A percentile compares a stretch with the other conserved stretches of the same genome.
Evolutionary conservation across 1,140 invertebrate genomes (phyloP).

Genomic region (Saccostrea glomerata): DNA sequence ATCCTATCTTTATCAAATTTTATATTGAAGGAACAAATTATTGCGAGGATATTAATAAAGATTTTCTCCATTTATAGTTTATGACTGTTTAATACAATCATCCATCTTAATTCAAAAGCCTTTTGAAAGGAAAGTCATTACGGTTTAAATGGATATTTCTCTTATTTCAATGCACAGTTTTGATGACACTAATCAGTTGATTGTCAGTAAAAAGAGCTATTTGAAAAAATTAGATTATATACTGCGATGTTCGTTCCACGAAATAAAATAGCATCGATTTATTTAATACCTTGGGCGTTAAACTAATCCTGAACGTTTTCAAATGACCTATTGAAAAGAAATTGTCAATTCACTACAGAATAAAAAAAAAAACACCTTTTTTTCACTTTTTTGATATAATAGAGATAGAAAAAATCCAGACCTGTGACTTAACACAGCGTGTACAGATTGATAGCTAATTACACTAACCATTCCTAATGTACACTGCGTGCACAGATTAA

Average conservation of each 20-base stretch:
- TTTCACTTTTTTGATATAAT: too few species aligned
- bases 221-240: not conserved
- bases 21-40: not conserved
- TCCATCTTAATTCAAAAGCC: slow-evolving; percentile 1
- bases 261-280: not conserved
- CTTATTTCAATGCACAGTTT: not conserved
- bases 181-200: not conserved
- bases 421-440: too few species aligned
- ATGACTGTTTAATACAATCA: not conserved
- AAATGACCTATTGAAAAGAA: not conserved
- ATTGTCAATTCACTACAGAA: not conserved
- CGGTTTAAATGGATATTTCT: not conserved
- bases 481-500: too few species aligned
- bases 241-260: not conserved
- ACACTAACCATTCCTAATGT: too few species aligned
- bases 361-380: too few species aligned
- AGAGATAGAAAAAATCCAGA: too few species aligned
- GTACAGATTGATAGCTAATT: too few species aligned
- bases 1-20: not conserved
- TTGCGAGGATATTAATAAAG: not conserved
- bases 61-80: not conserved
- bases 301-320: not conserved
- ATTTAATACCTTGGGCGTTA: slow-evolving; percentile 1
- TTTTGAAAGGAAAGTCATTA: not conserved
- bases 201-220: not conserved